These are phyloP conservation scores for Agapornis canus DNA, from an alignment of 2,797 vertebrate species.

Conservation along the genomic window DNA sequence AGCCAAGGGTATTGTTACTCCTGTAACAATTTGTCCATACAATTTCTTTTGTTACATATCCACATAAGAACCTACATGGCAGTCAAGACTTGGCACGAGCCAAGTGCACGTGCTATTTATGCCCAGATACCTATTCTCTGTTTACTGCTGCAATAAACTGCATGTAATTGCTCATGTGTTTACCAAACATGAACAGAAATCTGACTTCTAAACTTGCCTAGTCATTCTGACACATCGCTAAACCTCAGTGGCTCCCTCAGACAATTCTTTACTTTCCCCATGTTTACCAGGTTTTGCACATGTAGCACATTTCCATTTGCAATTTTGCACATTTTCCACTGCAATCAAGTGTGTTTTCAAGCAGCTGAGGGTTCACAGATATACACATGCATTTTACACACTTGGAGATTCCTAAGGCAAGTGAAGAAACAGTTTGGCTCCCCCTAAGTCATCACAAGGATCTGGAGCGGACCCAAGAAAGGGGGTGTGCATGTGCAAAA, in stretches of 20 bases:
- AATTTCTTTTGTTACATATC: neutral
- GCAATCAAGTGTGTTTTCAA: neutral
- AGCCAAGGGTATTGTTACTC: neutral
- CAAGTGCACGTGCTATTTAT: neutral
- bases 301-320: neutral
- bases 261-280: neutral
- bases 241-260: neutral
- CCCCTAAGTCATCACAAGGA: neutral
- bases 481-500: slow-evolving; percentile 9
- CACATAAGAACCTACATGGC: neutral
- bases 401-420: neutral
- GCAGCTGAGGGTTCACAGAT: neutral
- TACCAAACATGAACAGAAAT: neutral
- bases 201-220: neutral
- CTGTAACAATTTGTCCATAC: neutral
- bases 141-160: neutral
- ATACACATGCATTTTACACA: neutral
- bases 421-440: neutral
- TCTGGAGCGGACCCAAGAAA: slow-evolving; percentile 21
- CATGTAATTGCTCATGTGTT: neutral
- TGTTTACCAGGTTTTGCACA: neutral
- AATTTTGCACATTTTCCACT: neutral
- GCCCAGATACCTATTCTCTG: neutral
- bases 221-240: neutral
- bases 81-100: neutral